Evolutionary conservation across 1,140 invertebrate species (phyloP), one percentile per base, ranked within the genome.

Genomic region (Calliphora vicina): DNA sequence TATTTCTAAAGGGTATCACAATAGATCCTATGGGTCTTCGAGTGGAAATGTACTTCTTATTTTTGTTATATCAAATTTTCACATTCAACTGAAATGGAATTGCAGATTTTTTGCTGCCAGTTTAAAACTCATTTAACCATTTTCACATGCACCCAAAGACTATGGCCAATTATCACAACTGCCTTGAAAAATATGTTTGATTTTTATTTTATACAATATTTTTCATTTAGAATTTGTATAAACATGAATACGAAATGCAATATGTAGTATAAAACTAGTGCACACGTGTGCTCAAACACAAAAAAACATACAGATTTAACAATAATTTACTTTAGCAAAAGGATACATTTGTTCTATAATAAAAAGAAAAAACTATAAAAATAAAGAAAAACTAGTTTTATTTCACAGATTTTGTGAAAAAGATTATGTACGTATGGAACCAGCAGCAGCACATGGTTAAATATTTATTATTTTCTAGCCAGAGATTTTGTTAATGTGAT

Each of bases 111-210:
- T 50, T 12, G 17, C 15, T 50, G 45, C 12, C 45, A 12, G 45
- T 50, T 50, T 50, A 35, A 35, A 35, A 35, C 35, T 35, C 1
- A 35, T 35, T 35, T 35, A 35, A 35, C 35, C 6, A 35, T 35
- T 1, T 10, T 8, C 71, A 4, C 23, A 23, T 26, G 71, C 71
- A 72, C 23, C 8, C 71, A 26, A 72, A 72, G 71, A 72, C 25
- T 9, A 26, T 72, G 71, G 71, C 72, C 26, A 74, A 74, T 50
- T 74, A 74, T 74, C 12, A 42, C 12, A 74, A 74, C 27, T 74
- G 72, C 72, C 72, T 74, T 74, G 72, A 42, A 74, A 74, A 74
- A 29, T 74, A 74, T 74, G 72, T 29, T 29, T n/a, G 29, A 74
- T 26, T 74, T 74, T 72, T 74, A 25, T 35, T 72, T 74, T 35